Evolutionary conservation across 2,113 vertebrate species (phyloP).

Genomic region (Engraulis encrasicolus): DNA sequence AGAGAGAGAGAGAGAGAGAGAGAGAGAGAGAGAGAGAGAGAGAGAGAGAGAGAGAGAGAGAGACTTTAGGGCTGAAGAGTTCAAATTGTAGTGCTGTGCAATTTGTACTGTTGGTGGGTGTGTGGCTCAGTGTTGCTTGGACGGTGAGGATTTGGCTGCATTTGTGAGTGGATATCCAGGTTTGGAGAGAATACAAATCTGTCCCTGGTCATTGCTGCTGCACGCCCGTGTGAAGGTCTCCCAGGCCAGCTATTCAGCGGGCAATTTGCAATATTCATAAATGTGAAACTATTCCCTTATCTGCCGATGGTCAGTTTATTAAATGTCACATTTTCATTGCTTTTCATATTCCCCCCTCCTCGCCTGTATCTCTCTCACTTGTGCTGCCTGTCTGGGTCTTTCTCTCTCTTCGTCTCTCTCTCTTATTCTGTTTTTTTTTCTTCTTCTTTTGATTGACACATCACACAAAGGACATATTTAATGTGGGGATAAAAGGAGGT

Average conservation of each 20-base stretch:
- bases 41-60: background rate
- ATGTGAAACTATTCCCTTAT: slow-evolving; percentile 50
- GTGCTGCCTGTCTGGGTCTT: background rate
- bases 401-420: background rate
- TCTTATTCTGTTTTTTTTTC: background rate
- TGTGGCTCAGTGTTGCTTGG: background rate
- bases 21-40: background rate
- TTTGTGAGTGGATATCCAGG: background rate
- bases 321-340: slow-evolving; percentile 41
- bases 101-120: background rate
- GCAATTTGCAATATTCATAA: slow-evolving; percentile 48
- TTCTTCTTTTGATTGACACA: slow-evolving; percentile 34
- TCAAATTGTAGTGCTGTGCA: background rate
- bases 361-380: background rate
- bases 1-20: too few relatives aligned
- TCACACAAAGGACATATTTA: slow-evolving; percentile 38
- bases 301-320: slow-evolving; percentile 40
- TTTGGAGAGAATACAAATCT: background rate
- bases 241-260: slow-evolving; percentile 42
- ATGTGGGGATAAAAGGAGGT: slow-evolving; percentile 18
- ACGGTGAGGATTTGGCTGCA: background rate
- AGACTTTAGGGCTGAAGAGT: background rate
- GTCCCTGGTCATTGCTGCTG: background rate
- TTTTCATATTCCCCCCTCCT: background rate
- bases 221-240: background rate